phyloP scores from a whole-genome alignment of 2,113 vertebrate genomes.

The Lonchura striata region DNA sequence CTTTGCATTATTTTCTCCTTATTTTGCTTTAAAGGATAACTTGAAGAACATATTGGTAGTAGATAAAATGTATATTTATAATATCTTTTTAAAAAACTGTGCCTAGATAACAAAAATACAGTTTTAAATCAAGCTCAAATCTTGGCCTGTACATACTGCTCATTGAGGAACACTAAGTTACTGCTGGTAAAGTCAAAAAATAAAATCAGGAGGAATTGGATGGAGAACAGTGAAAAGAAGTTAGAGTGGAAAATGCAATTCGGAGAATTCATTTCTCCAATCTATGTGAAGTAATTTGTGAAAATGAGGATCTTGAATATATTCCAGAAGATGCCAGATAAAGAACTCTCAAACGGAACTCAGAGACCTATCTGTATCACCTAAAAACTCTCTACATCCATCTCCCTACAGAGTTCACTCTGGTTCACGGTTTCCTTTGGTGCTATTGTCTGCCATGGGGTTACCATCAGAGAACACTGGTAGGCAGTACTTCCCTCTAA shows the following conservation, averaged over 20 bases:
- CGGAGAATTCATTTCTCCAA: background rate
- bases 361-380: constrained; percentile 54
- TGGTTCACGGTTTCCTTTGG: constrained; percentile 68
- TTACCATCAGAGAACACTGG: constrained; percentile 75
- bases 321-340: constrained; percentile 29
- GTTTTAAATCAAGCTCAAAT: background rate
- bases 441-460: constrained; percentile 73
- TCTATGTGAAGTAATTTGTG: background rate
- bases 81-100: background rate
- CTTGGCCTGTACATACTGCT: background rate
- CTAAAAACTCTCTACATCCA: constrained; percentile 58
- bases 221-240: background rate
- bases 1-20: background rate
- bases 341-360: constrained; percentile 44
- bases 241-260: background rate
- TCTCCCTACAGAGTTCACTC: constrained; percentile 68
- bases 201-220: background rate
- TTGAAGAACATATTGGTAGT: background rate
- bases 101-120: background rate
- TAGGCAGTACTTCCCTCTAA: constrained; percentile 78
- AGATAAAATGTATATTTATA: background rate
- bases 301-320: background rate
- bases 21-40: background rate
- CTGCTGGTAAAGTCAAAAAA: background rate
- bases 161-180: background rate